Conservation (phyloP, 2,797 vertebrate genomes). For the Microhierax caerulescens region DNA sequence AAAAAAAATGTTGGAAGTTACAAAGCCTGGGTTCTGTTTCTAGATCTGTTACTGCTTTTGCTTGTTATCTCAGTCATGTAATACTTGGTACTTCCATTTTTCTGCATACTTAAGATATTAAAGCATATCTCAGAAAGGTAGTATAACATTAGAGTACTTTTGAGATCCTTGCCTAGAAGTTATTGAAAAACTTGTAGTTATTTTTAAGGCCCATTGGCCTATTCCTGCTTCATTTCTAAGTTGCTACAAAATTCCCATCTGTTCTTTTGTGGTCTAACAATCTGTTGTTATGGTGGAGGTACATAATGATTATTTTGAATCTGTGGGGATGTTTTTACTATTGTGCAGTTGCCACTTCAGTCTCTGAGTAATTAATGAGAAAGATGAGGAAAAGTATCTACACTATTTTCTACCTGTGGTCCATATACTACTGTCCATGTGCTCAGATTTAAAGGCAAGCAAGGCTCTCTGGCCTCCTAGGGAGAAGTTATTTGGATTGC, state of each 20-base stretch:
- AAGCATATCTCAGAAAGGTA: background rate
- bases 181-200: background rate
- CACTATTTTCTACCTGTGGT: background rate
- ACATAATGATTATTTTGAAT: background rate
- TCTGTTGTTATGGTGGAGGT: background rate
- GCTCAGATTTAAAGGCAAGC: background rate
- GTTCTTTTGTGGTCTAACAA: background rate
- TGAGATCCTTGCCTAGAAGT: background rate
- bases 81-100: background rate
- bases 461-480: background rate
- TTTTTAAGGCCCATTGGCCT: background rate
- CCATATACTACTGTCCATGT: background rate
- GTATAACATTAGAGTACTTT: background rate
- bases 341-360: background rate
- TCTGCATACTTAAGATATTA: background rate
- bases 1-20: background rate
- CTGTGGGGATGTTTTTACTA: background rate
- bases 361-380: background rate
- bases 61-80: background rate
- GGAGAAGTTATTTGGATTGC: background rate
- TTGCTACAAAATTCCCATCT: background rate
- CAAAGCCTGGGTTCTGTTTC: background rate
- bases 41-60: background rate
- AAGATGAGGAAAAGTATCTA: background rate
- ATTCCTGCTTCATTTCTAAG: background rate